Percentiles rank a stretch among this genome's conserved stretches.
phyloP scores from a whole-genome alignment of 2,888 invertebrate genomes.

The Unio delphinus region DNA sequence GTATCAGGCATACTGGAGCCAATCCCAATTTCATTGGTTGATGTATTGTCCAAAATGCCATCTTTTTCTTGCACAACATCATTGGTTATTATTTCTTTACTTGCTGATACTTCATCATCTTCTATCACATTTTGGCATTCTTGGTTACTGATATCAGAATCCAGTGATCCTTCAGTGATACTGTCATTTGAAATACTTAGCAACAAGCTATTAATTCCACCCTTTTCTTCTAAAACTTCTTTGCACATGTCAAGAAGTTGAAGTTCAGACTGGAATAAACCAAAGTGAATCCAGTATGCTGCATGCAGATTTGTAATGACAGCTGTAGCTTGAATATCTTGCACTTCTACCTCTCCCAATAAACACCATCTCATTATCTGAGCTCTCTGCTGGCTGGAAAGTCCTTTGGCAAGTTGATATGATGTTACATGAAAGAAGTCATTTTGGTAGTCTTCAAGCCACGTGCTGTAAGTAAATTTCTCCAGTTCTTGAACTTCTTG shows the following conservation, averaged over 20 bases:
- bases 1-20: too few relatives aligned
- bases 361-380: conserved; percentile 8
- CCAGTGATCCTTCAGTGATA: too few relatives aligned
- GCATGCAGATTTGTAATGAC: conserved; percentile 11
- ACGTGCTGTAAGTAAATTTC: conserved; percentile 1
- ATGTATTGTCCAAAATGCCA: too few relatives aligned
- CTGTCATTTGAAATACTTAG: too few relatives aligned
- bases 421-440: conserved; percentile 28
- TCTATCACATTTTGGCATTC: too few relatives aligned
- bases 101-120: too few relatives aligned
- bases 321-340: neutral
- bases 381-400: neutral
- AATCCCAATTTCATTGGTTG: too few relatives aligned
- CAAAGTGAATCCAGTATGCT: conserved; percentile 9
- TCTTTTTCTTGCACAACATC: too few relatives aligned
- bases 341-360: neutral
- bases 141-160: too few relatives aligned
- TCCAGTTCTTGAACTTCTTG: conserved; percentile 11
- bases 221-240: neutral
- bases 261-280: conserved; percentile 9
- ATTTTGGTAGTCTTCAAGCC: conserved; percentile 17
- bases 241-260: conserved; percentile 9
- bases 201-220: neutral
- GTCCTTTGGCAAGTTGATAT: neutral
- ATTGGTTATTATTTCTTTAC: too few relatives aligned